Conservation (phyloP, 2,888 invertebrate species). For the Thalpophila matura region DNA sequence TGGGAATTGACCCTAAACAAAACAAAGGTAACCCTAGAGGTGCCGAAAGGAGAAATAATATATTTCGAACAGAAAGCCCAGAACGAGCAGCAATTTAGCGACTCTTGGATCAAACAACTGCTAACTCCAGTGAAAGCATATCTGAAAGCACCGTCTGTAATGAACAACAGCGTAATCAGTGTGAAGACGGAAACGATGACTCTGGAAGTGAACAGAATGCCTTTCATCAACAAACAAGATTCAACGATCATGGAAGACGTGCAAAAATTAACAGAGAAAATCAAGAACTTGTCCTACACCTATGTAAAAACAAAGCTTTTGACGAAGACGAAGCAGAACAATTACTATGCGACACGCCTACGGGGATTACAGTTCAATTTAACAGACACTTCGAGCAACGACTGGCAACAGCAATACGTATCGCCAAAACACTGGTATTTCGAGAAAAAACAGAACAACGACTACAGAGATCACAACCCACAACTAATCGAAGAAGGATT, state of each 20-base stretch:
- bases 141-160: not conserved
- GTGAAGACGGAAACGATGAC: not conserved
- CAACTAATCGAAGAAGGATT: not conserved
- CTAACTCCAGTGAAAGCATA: slow-evolving; percentile 9
- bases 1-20: slow-evolving; percentile 23
- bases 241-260: not conserved
- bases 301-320: slow-evolving; percentile 34
- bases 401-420: slow-evolving; percentile 14
- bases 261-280: slow-evolving; percentile 5
- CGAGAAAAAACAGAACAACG: not conserved
- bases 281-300: slow-evolving; percentile 14
- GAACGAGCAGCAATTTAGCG: not conserved
- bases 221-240: not conserved
- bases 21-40: slow-evolving; percentile 8
- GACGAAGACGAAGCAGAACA: slow-evolving; percentile 27
- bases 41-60: slow-evolving; percentile 22
- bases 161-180: not conserved
- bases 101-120: not conserved
- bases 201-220: not conserved
- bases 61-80: slow-evolving; percentile 7
- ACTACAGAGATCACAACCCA: slow-evolving; percentile 1
- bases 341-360: slow-evolving; percentile 22
- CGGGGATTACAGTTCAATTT: slow-evolving; percentile 17
- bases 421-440: slow-evolving; percentile 19
- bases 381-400: slow-evolving; percentile 21